These are phyloP conservation scores for Drosophila mayaguana DNA, from an alignment of 2,888 invertebrate genomes.

Conservation along the genomic window DNA sequence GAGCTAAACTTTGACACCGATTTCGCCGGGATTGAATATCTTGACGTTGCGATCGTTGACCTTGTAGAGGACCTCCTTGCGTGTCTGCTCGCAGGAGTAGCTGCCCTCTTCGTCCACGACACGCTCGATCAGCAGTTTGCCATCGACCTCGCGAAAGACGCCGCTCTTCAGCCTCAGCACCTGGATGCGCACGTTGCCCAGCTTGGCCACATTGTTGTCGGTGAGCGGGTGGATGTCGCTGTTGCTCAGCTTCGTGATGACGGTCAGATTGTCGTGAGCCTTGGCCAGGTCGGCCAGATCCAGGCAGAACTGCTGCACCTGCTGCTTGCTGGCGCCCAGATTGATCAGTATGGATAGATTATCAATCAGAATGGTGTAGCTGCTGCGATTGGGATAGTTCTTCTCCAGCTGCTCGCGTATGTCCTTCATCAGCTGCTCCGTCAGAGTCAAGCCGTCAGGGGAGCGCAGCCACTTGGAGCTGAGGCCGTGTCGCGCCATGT, in stretches of 20 bases:
- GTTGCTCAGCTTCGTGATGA: constrained; percentile 87
- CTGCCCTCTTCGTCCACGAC: constrained; percentile 66
- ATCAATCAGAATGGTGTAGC: constrained; percentile 89
- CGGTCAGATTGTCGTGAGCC: constrained; percentile 84
- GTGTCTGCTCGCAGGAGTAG: constrained; percentile 71
- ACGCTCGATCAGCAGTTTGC: constrained; percentile 86
- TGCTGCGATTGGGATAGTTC: constrained; percentile 74
- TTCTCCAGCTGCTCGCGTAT: constrained; percentile 70
- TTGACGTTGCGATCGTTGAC: constrained; percentile 91
- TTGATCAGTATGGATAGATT: constrained; percentile 90
- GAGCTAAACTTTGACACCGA: constrained; percentile 83
- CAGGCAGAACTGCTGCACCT: constrained; percentile 78
- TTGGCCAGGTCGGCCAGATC: constrained; percentile 72
- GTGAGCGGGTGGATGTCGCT: constrained; percentile 87
- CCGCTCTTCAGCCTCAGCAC: constrained; percentile 90
- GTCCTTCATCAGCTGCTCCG: constrained; percentile 76
- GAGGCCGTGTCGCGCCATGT: constrained; percentile 85
- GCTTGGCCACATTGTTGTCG: constrained; percentile 88
- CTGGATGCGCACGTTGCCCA: constrained; percentile 88
- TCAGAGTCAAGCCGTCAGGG: constrained; percentile 79
- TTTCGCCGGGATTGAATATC: constrained; percentile 89
- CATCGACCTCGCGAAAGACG: constrained; percentile 90
- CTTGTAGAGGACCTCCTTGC: constrained; percentile 87
- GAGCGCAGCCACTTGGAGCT: constrained; percentile 76
- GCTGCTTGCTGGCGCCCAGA: constrained; percentile 85